Base-by-base conservation (phyloP, 2,888 invertebrate genomes). In the Platycheirus rosarum region DNA sequence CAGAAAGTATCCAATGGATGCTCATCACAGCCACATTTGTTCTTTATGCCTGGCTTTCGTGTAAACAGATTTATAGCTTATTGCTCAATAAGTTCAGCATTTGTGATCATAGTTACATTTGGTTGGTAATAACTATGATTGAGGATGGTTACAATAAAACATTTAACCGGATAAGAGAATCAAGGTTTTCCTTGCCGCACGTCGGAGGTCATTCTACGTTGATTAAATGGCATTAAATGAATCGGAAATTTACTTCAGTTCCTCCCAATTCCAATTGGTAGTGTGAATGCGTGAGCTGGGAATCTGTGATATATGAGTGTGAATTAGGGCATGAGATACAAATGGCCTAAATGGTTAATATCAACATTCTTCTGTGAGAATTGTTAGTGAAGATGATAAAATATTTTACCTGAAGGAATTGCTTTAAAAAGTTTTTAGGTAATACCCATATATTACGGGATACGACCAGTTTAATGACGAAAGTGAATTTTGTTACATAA, bases 11-110 rank as follows among this genome's bases (percentile, higher is more conserved):
- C 51, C 18, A 16, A 46, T 29, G 40, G n/a, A 14, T 35, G 11
- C 14, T 46, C 46, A 26, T 49, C 40, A 42, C 62, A 8, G 44
- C 51, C 7, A 13, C n/a, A 42, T 20, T 60, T 49, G 23, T 53
- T 37, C 13, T 13, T 14, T 16, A 29, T 42, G 7, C 29, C 44
- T 14, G 13, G 65, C 51, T 44, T 18, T 42, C 37, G 20, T 60
- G 77, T 40, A 51, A 60, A 53, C 60, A 51, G 63, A 79, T 80
- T 75, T 80, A 80, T 75, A 68, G 57, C 69, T 46, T 80, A 74
- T 65, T 29, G 69, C 57, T 60, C 46, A 70, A 74, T 79, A 63
- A 40, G 69, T 49, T 69, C 29, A 20, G 26, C 49, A 60, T 55
- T 79, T 68, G 48, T 37, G 62, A 53, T 51, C 66, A 48, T 42